Evolutionary conservation across 2,797 vertebrate genomes (phyloP).

Genomic region (Haliaeetus vocifer): DNA sequence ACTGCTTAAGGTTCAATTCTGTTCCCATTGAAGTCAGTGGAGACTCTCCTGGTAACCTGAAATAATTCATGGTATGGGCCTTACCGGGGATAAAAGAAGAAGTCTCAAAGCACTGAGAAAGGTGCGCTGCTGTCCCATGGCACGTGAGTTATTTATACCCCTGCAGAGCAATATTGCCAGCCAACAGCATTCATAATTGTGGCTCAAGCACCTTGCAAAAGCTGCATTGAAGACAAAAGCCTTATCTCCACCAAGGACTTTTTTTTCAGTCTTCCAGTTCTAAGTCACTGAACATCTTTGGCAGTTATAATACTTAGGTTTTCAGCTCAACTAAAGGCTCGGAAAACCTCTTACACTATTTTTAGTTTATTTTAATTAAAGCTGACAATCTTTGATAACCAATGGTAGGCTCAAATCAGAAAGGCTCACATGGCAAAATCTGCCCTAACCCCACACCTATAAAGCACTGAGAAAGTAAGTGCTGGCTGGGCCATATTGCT

Average conservation of each 20-base stretch:
- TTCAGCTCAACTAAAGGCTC: not conserved
- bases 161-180: not conserved
- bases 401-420: not conserved
- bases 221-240: fast-evolving
- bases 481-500: not conserved
- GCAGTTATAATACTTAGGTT: not conserved
- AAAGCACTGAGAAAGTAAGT: not conserved
- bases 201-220: not conserved
- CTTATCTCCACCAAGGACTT: not conserved
- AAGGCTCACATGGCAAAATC: not conserved
- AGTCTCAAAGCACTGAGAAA: not conserved
- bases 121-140: not conserved
- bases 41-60: not conserved
- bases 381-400: not conserved
- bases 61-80: not conserved
- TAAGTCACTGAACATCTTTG: not conserved
- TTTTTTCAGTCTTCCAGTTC: not conserved
- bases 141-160: not conserved
- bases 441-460: not conserved
- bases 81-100: not conserved
- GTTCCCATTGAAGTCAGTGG: not conserved
- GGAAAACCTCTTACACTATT: not conserved
- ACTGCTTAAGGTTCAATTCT: not conserved
- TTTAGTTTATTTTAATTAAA: not conserved
- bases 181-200: not conserved